Base-by-base conservation (phyloP, 1,140 invertebrate species). In the Drosophila melanica region DNA sequence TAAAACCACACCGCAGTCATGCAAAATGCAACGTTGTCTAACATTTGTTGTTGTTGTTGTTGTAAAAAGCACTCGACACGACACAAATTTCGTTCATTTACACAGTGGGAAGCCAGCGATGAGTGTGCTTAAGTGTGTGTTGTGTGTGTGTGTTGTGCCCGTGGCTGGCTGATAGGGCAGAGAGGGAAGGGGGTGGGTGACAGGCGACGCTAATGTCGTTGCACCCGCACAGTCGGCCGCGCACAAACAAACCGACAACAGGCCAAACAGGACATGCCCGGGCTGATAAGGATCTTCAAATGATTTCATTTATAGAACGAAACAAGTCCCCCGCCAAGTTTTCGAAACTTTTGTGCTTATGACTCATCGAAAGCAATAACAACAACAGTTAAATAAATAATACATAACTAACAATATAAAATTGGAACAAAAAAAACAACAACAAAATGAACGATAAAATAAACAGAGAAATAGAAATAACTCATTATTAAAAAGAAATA, bases 41-140 rank as follows among this genome's bases (percentile, higher is more conserved):
- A 63, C 51, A 54, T 73, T 44, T 44, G 33, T 48, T 47, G 44
- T 59, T 37, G 37, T 54, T 65, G 41, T 47, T 47, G 63, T 47
- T 65, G 51, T n/a, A 37, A 55, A 69, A 69, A 69, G 58, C 68
- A 71, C 68, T 71, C 75, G 65, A 59, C 75, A 77, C 74, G 74
- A 76, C 74, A 76, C 74, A 76, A 76, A 76, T 73, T 76, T 73
- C 57, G 45, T 76, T 68, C 62, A 62, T 71, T 76, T 76, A 41
- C 74, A 72, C 69, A 67, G 69, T 59, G 64, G 69, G 69, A 67
- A 60, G 35, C 58, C 54, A 55, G 44, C 59, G 44, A 47, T 53
- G 48, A 53, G 67, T 39, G 69, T 10, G 37, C 30, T 27, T 62
- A 33, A 16, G 14, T 27, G 27, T 27, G 6, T 27, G 27, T 27